phyloP scores from a whole-genome alignment of 2,797 vertebrate genomes.

The Pangasius krempfi region DNA sequence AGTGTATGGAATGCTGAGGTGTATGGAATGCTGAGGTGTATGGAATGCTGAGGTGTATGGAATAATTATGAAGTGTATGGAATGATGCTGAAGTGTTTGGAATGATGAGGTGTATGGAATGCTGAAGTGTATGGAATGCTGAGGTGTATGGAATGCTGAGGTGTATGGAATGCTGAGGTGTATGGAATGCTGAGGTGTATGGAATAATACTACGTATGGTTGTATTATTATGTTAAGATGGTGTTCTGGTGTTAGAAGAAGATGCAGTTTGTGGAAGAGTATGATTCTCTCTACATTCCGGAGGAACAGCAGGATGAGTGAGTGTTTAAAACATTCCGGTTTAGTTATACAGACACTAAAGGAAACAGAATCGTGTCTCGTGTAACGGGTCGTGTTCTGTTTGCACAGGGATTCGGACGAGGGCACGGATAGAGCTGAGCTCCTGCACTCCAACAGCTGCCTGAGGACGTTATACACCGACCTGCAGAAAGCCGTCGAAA shows the following conservation, averaged over 20 bases:
- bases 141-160: neutral
- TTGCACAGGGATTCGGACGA: conserved; percentile 13
- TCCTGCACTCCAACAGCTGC: conserved; percentile 36
- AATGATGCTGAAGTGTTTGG: neutral
- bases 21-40: neutral
- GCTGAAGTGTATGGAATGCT: neutral
- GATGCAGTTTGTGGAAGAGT: neutral
- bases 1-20: neutral
- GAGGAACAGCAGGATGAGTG: neutral
- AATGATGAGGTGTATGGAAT: neutral
- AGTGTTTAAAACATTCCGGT: conserved; percentile 1
- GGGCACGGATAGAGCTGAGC: conserved; percentile 12
- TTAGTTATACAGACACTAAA: neutral
- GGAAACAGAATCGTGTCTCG: neutral
- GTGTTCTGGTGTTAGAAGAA: neutral
- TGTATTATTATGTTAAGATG: neutral
- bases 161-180: neutral
- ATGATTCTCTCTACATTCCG: neutral
- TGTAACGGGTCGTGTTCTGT: neutral
- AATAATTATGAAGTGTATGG: no score
- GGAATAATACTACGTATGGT: neutral
- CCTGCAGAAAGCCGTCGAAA: conserved; percentile 43
- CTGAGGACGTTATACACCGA: conserved; percentile 45
- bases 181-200: neutral
- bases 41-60: no score